Percentiles rank a stretch among this genome's conserved stretches.
Conservation (phyloP, 2,888 invertebrate genomes). For the Neocrepidodera transversa region DNA sequence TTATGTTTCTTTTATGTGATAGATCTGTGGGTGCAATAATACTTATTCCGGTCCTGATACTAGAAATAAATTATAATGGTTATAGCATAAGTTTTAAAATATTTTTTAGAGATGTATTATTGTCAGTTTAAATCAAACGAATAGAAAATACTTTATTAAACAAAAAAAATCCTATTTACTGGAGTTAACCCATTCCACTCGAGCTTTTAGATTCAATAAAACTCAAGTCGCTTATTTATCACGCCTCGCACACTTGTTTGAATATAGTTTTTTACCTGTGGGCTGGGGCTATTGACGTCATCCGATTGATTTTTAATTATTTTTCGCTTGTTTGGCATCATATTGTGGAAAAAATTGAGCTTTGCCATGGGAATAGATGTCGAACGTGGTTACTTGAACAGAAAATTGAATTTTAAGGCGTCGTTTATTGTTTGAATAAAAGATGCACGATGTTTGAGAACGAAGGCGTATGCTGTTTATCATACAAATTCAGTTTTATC, state of each 20-base stretch:
- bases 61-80: too few species aligned
- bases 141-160: neutral
- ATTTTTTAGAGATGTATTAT: too few species aligned
- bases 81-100: too few species aligned
- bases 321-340: constrained; percentile 16
- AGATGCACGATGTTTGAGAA: too few species aligned
- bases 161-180: neutral
- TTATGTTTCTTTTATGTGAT: too few species aligned
- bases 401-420: constrained; percentile 4
- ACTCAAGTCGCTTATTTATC: constrained; percentile 7
- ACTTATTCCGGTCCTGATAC: too few species aligned
- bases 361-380: neutral
- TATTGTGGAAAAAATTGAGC: neutral
- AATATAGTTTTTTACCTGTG: constrained; percentile 17
- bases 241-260: constrained; percentile 19
- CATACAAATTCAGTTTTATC: too few species aligned
- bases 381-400: neutral
- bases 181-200: neutral
- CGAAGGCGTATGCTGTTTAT: too few species aligned
- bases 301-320: constrained; percentile 32
- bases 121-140: too few species aligned
- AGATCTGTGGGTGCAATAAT: too few species aligned
- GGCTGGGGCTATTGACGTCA: constrained; percentile 26
- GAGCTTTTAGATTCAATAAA: neutral
- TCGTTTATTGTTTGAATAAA: too few species aligned